phyloP scores from a whole-genome alignment of 2,797 vertebrate genomes.

The Taeniopygia guttata region DNA sequence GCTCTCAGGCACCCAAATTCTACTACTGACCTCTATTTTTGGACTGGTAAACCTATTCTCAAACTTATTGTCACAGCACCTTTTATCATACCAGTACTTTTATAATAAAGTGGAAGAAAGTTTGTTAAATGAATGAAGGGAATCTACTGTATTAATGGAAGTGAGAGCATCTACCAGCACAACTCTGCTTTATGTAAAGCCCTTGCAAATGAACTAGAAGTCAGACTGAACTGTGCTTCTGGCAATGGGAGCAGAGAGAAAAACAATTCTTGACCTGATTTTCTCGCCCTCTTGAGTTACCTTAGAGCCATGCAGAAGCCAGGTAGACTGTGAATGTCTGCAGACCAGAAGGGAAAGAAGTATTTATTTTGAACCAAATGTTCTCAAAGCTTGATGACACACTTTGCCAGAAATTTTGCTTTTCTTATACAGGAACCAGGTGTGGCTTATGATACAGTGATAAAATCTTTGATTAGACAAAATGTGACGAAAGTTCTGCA shows the following conservation, averaged over 20 bases:
- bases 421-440: conserved; percentile 46
- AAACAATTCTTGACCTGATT: conserved; percentile 52
- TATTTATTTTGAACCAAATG: not conserved
- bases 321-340: conserved; percentile 1
- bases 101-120: not conserved
- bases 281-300: conserved; percentile 23
- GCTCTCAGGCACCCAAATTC: not conserved
- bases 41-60: not conserved
- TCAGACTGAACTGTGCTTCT: conserved; percentile 1
- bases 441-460: conserved; percentile 31
- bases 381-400: conserved; percentile 1
- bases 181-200: not conserved
- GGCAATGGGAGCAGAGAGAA: conserved; percentile 6
- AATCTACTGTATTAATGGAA: not conserved
- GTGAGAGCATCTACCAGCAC: not conserved
- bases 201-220: not conserved
- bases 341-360: not conserved
- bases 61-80: not conserved
- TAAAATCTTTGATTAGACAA: conserved; percentile 47
- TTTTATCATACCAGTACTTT: not conserved
- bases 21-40: not conserved
- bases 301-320: not conserved
- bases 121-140: not conserved
- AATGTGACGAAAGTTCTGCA: conserved; percentile 5
- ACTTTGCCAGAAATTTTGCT: conserved; percentile 25